Evolutionary conservation across 1,140 invertebrate species (phyloP), one percentile per base, ranked within the genome.

Genomic region (Bombus confusus): DNA sequence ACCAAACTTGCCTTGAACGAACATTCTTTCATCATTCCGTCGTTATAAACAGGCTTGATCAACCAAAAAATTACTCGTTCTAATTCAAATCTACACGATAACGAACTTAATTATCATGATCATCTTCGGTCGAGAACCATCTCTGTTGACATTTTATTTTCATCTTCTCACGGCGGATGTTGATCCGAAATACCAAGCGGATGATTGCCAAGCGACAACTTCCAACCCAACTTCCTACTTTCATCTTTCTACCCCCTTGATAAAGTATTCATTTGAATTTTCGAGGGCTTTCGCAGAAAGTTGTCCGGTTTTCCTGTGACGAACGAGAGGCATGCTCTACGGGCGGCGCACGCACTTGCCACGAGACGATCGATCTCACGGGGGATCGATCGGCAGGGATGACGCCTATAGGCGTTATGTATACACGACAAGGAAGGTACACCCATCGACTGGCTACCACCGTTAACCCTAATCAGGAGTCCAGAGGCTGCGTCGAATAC

Each of bases 301-400:
- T 52, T 66, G 57, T 66, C 13, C 68, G 37, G 37, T 78, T 68
- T 71, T 59, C 64, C 64, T 52, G 47, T 52, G 47, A 22, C 18
- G 47, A 52, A 52, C 47, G 47, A 52, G 47, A 52, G 18, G 47
- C 47, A 52, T 52, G 47, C 6, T 22, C 47, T 22, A 52, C 22
- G 87, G 43, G 80, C 88, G 88, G 88, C 88, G 88, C 88, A 90
- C 88, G 88, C 88, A 90, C 64, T 89, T 77, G 57, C 71, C 69
- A 57, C 78, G 59, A 22, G 85, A 62, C 88, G 85, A 90, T 90
- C 88, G 88, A 90, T 90, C 74, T 79, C 31, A 52, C 66, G 52
- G 47, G 31, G 85, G 81, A 90, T 90, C 88, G 88, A 90, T 90
- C 79, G 85, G 88, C 68, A 72, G 88, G 69, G 85, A 90, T 90